These are phyloP conservation scores for Timandra comae DNA, from an alignment of 2,888 invertebrate species.

Conservation along the genomic window DNA sequence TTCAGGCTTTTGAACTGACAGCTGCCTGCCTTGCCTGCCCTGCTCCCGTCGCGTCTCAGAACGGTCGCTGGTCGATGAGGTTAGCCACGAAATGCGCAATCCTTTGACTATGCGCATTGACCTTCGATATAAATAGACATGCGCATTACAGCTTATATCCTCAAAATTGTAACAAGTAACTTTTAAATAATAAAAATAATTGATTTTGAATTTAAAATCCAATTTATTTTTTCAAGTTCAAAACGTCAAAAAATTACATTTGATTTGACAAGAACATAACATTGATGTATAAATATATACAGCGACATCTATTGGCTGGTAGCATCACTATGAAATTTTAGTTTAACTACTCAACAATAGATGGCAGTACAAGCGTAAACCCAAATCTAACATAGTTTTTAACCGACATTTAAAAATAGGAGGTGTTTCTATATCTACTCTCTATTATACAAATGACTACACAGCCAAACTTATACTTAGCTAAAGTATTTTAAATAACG, in stretches of 20 bases:
- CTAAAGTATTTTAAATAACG: too few species aligned
- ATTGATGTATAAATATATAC: neutral
- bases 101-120: conserved; percentile 75
- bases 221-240: neutral
- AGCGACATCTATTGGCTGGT: neutral
- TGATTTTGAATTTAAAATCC: neutral
- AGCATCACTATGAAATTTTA: neutral
- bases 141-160: conserved; percentile 39
- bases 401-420: too few species aligned
- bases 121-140: conserved; percentile 55
- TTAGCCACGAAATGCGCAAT: conserved; percentile 71
- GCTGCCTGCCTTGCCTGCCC: conserved; percentile 33
- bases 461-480: too few species aligned
- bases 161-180: too few species aligned
- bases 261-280: neutral
- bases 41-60: conserved; percentile 24
- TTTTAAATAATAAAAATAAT: conserved; percentile 1
- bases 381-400: too few species aligned
- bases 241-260: neutral
- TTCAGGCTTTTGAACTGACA: conserved; percentile 56
- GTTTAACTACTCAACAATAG: neutral
- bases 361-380: neutral
- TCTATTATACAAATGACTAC: too few species aligned
- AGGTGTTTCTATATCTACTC: too few species aligned
- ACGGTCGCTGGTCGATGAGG: conserved; percentile 57